Evolutionary conservation across 2,797 vertebrate genomes (phyloP), one percentile per base, ranked within the genome.

Genomic region (Gymnoscopelus microlampas): DNA sequence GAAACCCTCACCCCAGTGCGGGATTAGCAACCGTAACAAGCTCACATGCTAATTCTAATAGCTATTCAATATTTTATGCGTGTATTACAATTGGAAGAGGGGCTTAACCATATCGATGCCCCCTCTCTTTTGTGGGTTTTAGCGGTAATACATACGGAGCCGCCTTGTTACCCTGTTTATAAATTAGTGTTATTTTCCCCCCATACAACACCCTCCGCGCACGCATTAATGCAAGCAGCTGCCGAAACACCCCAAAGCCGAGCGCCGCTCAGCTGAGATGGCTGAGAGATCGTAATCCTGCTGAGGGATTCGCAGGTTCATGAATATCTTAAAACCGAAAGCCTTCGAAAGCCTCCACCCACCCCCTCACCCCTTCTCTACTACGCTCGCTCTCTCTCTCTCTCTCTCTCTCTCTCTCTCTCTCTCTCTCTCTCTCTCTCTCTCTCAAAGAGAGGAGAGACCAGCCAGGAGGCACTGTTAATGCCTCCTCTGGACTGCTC

Each of bases 261-360:
- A 5, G 35, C 49, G 73, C 14, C 35, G 86, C 86, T 57, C 26
- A 60, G 76, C 80, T 69, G 81, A 90, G 90, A 91, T 89, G 77
- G 89, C 92, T 87, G 79, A 88, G 77, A 89, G 89, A 93, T 91
- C 86, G 84, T 92, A 92, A 93, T 92, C 89, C 91, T 90, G 88
- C 79, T 86, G 86, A 90, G 89, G 87, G 89, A 89, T 90, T 93
- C 85, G 68, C 71, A 89, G 71, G 89, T 90, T 90, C 85, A 90
- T 91, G 90, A 91, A 92, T 92, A 90, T 89, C 88, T 90, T 88
- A 79, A 87, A 89, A 82, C 77, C 65, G 47, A 79, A 84, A 44
- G 39, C 39, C 39, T 44, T 44, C 39, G 39, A 44, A 85, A 68
- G 26, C 0, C 53, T 51, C 67, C 50, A 44, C 61, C 29, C 50